Conservation (phyloP, 2,888 invertebrate genomes). For the Quadroppia sp. region DNA sequence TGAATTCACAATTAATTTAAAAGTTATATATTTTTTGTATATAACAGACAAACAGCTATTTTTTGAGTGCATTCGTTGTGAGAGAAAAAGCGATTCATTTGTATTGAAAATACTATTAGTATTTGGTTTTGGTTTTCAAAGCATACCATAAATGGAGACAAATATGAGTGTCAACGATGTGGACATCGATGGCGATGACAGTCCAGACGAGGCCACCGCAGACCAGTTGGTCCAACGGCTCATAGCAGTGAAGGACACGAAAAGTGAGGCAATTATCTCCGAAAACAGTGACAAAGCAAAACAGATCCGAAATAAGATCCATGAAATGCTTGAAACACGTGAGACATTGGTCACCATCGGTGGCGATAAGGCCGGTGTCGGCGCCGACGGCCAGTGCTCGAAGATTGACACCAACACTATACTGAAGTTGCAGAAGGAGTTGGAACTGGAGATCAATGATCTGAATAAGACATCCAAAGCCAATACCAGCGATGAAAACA, state of each 20-base stretch:
- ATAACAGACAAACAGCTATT: neutral
- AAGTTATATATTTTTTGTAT: neutral
- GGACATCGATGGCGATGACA: neutral
- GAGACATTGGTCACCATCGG: slow-evolving; percentile 8
- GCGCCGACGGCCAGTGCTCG: neutral
- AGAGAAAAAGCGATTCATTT: no score
- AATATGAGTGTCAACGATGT: neutral
- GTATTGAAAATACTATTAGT: no score
- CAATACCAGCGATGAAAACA: neutral
- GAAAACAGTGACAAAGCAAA: slow-evolving; percentile 44
- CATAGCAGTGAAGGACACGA: neutral
- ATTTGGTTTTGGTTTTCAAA: neutral
- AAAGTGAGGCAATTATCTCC: slow-evolving; percentile 38
- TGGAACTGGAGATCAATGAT: slow-evolving; percentile 12
- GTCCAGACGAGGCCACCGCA: neutral
- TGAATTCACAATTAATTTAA: neutral
- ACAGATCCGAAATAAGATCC: slow-evolving; percentile 43
- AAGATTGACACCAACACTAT: slow-evolving; percentile 20
- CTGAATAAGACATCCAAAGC: slow-evolving; percentile 8
- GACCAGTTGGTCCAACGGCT: neutral
- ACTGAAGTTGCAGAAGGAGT: slow-evolving; percentile 4
- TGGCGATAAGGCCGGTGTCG: neutral
- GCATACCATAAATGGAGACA: slow-evolving; percentile 24
- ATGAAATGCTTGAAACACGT: slow-evolving; percentile 43
- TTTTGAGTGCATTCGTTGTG: no score